A percentile compares a stretch with the other conserved stretches of the same genome.
phyloP scores from a whole-genome alignment of 2,888 invertebrate species.

The Apotomis capreana region DNA sequence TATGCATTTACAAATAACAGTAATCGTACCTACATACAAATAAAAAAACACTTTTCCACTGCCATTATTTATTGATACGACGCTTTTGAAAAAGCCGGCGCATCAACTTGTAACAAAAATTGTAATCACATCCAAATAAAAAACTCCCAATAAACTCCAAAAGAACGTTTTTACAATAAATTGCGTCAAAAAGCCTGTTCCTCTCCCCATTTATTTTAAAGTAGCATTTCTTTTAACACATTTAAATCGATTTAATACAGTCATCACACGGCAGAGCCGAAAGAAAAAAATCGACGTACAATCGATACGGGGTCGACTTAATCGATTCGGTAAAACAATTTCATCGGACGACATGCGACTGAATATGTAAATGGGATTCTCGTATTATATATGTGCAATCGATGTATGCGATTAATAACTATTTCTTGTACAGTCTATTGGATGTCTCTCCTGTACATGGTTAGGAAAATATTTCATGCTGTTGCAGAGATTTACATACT shows the following conservation, averaged over 20 bases:
- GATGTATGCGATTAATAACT: constrained; percentile 27
- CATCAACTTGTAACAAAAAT: background rate
- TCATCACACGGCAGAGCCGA: constrained; percentile 66
- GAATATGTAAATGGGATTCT: constrained; percentile 69
- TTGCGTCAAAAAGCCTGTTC: constrained; percentile 37
- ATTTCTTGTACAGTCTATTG: constrained; percentile 6
- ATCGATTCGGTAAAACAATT: constrained; percentile 80
- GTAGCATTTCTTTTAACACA: constrained; percentile 44
- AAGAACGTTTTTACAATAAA: constrained; percentile 18
- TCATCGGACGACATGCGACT: constrained; percentile 68
- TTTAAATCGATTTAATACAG: constrained; percentile 67
- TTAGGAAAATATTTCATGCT: background rate
- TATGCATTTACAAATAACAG: too few species aligned
- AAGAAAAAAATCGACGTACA: constrained; percentile 67
- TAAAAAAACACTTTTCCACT: background rate
- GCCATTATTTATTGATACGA: background rate
- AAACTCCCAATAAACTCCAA: constrained; percentile 1
- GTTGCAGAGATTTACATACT: too few species aligned
- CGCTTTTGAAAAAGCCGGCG: background rate
- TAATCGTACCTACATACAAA: background rate
- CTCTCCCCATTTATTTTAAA: constrained; percentile 27
- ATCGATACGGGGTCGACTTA: constrained; percentile 72
- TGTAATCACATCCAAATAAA: background rate
- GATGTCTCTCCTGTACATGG: constrained; percentile 4
- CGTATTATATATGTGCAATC: constrained; percentile 50